phyloP scores from a whole-genome alignment of 2,797 vertebrate species.

The Myotis vivesi region DNA sequence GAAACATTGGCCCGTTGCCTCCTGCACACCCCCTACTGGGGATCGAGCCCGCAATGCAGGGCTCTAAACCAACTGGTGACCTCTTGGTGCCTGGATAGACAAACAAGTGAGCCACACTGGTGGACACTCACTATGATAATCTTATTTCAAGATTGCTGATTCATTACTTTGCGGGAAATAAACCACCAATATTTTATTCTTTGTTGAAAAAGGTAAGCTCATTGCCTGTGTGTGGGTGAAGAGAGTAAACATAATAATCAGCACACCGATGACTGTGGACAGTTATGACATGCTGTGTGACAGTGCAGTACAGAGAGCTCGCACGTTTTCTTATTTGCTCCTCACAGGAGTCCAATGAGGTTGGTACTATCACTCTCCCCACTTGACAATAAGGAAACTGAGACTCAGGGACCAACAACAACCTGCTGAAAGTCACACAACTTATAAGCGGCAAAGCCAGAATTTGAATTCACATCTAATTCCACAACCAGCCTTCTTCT shows the following conservation, averaged over 20 bases:
- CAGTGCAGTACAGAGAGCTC: not conserved
- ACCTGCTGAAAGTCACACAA: not conserved
- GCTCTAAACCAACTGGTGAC: too few relatives aligned
- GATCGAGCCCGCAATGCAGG: too few relatives aligned
- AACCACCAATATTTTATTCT: not conserved
- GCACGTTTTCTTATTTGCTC: not conserved
- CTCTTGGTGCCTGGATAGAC: too few relatives aligned
- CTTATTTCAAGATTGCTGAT: not conserved
- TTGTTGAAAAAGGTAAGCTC: not conserved
- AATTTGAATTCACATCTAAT: not conserved
- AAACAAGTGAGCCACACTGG: too few relatives aligned
- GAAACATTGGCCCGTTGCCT: too few relatives aligned
- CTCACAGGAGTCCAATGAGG: not conserved
- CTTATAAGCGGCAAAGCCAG: not conserved
- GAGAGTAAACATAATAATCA: not conserved
- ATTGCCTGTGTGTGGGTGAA: not conserved
- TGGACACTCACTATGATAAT: not conserved
- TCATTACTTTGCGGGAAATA: not conserved
- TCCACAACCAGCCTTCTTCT: not conserved
- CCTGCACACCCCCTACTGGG: too few relatives aligned
- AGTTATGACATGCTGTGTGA: not conserved
- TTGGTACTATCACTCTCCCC: not conserved
- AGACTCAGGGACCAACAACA: not conserved
- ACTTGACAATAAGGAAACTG: not conserved
- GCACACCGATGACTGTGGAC: not conserved